Conservation (phyloP, 2,888 invertebrate species). For the Patella caerulea region DNA sequence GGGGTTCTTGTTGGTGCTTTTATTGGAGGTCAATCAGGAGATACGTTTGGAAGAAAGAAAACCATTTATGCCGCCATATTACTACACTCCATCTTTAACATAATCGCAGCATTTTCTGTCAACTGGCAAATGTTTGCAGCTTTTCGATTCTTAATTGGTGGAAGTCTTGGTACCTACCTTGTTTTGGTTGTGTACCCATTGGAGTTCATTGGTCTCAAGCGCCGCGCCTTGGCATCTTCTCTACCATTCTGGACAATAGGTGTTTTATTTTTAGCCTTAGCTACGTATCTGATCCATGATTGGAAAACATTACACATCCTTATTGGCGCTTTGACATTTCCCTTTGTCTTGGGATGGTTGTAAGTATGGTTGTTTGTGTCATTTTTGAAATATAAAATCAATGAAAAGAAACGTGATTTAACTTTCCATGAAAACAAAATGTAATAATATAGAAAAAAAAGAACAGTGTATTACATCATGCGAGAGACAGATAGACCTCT, state of each 20-base stretch:
- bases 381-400: too few relatives aligned
- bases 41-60: conserved; percentile 48
- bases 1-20: conserved; percentile 48
- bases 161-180: conserved; percentile 36
- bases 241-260: conserved; percentile 25
- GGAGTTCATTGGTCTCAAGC: conserved; percentile 26
- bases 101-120: conserved; percentile 43
- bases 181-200: conserved; percentile 27
- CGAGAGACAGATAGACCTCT: too few relatives aligned
- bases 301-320: conserved; percentile 25
- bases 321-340: conserved; percentile 15
- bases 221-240: conserved; percentile 15
- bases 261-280: conserved; percentile 13
- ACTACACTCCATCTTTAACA: conserved; percentile 37
- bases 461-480: too few relatives aligned
- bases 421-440: too few relatives aligned
- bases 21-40: conserved; percentile 44
- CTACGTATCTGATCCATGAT: conserved; percentile 21
- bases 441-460: too few relatives aligned
- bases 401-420: too few relatives aligned
- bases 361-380: conserved; percentile 7
- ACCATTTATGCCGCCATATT: conserved; percentile 37
- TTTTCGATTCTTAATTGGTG: conserved; percentile 41
- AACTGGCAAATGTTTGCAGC: conserved; percentile 53
- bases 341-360: conserved; percentile 21